Conservation (phyloP, 2,113 vertebrate genomes). For the Cyprinodon brontotheroides region DNA sequence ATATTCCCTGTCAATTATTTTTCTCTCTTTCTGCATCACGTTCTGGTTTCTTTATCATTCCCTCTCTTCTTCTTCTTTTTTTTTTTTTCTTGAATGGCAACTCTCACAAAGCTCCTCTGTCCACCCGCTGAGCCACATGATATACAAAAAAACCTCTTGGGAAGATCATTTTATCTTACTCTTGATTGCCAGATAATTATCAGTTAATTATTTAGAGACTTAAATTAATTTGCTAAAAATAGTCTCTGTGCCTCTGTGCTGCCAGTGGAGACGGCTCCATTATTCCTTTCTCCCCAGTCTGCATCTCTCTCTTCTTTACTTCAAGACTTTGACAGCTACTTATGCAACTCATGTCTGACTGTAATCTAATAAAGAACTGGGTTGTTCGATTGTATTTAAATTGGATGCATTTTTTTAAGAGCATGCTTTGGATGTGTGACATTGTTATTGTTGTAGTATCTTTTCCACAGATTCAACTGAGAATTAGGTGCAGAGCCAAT, state of each 20-base stretch:
- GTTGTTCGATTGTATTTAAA: conserved; percentile 52
- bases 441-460: conserved; percentile 2
- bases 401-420: conserved; percentile 28
- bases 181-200: conserved; percentile 86
- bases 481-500: conserved; percentile 6
- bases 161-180: conserved; percentile 80
- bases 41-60: background rate
- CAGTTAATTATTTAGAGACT: conserved; percentile 86
- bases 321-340: conserved; percentile 40
- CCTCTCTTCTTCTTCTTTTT: conserved; percentile 29
- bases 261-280: conserved; percentile 75
- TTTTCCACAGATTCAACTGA: conserved; percentile 14
- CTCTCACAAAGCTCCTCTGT: conserved; percentile 60
- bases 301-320: conserved; percentile 20
- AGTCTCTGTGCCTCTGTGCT: conserved; percentile 71
- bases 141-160: conserved; percentile 70
- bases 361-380: conserved; percentile 63
- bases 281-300: conserved; percentile 46
- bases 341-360: conserved; percentile 62
- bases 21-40: conserved; percentile 23
- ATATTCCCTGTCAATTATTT: conserved; percentile 53
- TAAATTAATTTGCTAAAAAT: conserved; percentile 86
- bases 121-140: conserved; percentile 57
- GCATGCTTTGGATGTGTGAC: conserved; percentile 27
- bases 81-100: conserved; percentile 53